phyloP scores from a whole-genome alignment of 1,140 invertebrate genomes.

The Oreohelix idahoensis region DNA sequence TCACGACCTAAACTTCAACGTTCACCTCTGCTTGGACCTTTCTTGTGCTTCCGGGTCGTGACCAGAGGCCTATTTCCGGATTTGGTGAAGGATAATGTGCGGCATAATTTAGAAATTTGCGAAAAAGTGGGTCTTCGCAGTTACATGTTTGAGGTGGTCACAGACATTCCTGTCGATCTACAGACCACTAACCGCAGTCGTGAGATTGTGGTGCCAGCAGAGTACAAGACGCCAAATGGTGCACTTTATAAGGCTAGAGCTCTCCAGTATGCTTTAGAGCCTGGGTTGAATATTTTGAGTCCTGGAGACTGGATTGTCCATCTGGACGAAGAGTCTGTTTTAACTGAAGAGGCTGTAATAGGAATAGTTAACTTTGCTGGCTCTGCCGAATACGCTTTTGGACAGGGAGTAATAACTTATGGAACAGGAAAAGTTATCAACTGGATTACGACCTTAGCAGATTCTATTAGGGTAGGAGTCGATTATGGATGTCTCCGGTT shows the following conservation, averaged over 20 bases:
- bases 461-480: constrained; percentile 90
- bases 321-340: constrained; percentile 95
- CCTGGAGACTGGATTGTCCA: constrained; percentile 86
- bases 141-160: constrained; percentile 97
- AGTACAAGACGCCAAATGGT: constrained; percentile 90
- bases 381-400: constrained; percentile 97
- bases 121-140: constrained; percentile 92
- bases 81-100: constrained; percentile 89
- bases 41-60: constrained; percentile 94
- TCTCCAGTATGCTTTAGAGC: constrained; percentile 96
- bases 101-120: constrained; percentile 90
- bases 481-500: constrained; percentile 96
- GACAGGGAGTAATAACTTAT: constrained; percentile 98
- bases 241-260: constrained; percentile 96
- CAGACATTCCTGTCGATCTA: constrained; percentile 87
- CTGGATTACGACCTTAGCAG: constrained; percentile 96
- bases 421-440: constrained; percentile 96
- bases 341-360: constrained; percentile 88
- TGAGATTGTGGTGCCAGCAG: constrained; percentile 88
- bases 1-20: constrained; percentile 91
- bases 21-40: constrained; percentile 92
- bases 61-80: constrained; percentile 95
- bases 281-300: constrained; percentile 83
- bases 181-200: constrained; percentile 81
- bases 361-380: constrained; percentile 98